Evolutionary conservation across 2,797 vertebrate genomes (phyloP), one percentile per base, ranked within the genome.

Genomic region (Anabacerthia variegaticeps): DNA sequence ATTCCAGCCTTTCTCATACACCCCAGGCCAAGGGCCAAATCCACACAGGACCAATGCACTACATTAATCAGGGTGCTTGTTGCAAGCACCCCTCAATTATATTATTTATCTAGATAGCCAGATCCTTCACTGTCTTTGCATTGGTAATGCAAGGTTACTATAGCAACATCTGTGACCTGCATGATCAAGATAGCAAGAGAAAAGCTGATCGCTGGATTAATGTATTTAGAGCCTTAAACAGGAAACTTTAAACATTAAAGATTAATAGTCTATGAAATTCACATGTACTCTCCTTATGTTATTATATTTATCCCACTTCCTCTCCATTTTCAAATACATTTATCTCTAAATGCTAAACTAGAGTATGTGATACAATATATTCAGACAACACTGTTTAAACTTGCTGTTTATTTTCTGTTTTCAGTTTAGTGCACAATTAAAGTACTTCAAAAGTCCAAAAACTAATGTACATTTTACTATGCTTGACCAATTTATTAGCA

Each of bases 121-220:
- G 59, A 89, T 80, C 66, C 54, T 78, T 94, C 56, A 67, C 51
- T 36, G 12, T 37, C 79, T 63, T 86, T 39, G 66, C 58, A 48
- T 71, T 55, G 59, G 73, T 75, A 72, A 89, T 85, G 55, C 28
- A 77, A 85, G 77, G 95, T 96, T 92, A 88, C 96, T 81, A 81
- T 93, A 88, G 88, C 94, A 97, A 97, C 89, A 84, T 59, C 72
- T 84, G 37, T 71, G 86, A 93, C 93, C 92, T 55, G 91, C 84
- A 85, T 82, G 84, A 84, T 82, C 59, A 94, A 85, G 58, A 91
- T 24, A 89, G 67, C 37, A 82, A 82, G 68, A 74, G 84, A 85
- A 87, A 54, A 80, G 32, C 65, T 89, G 71, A 82, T 86, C 58
- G 72, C 48, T 66, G 84, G 80, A 84, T 86, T 94, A 90, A 82